Percentiles rank a stretch among this genome's conserved stretches.
phyloP scores from a whole-genome alignment of 2,888 invertebrate genomes.

The Eilema depressum region DNA sequence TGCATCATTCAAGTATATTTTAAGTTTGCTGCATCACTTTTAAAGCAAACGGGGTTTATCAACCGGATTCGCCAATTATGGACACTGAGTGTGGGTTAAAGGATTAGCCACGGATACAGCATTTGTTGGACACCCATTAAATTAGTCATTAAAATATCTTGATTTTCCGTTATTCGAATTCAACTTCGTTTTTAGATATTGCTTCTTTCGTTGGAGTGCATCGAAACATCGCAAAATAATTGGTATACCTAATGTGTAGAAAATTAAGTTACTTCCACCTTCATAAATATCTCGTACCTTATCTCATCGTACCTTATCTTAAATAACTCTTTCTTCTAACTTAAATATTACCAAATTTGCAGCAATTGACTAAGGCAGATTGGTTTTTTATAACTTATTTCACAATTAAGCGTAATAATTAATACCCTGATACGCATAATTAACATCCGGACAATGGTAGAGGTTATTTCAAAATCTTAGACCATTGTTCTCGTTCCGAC shows the following conservation, averaged over 20 bases:
- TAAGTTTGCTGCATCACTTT: conserved; percentile 56
- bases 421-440: conserved; percentile 1
- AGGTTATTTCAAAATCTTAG: conserved; percentile 1
- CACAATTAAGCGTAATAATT: neutral
- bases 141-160: conserved; percentile 22
- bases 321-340: neutral
- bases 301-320: neutral
- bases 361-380: neutral
- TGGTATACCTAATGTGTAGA: neutral
- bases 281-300: neutral
- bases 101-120: conserved; percentile 56
- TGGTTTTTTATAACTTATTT: conserved; percentile 2
- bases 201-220: neutral
- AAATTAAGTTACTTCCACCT: neutral
- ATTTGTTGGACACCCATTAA: conserved; percentile 15
- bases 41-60: conserved; percentile 72
- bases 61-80: conserved; percentile 66
- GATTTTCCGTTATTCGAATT: neutral
- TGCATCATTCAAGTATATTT: conserved; percentile 48
- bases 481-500: conserved; percentile 12
- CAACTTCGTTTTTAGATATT: neutral
- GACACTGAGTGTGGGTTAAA: conserved; percentile 69
- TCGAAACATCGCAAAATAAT: neutral
- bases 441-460: neutral
- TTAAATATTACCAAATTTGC: neutral